Evolutionary conservation across 2,888 invertebrate genomes (phyloP).

Genomic region (Emmelina monodactyla): DNA sequence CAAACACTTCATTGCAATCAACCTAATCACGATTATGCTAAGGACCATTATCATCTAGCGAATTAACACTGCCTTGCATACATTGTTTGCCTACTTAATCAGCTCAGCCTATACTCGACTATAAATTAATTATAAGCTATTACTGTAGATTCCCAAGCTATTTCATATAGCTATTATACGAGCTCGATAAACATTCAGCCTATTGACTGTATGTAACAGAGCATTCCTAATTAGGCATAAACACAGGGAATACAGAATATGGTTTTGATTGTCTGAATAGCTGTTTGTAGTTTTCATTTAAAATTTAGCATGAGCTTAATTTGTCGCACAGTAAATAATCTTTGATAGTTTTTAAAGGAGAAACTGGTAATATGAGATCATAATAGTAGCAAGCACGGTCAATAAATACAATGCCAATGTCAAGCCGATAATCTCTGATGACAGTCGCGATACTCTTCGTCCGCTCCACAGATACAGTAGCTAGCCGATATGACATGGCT

Average conservation of each 20-base stretch:
- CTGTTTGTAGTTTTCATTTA: no score
- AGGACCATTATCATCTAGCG: conserved; percentile 20
- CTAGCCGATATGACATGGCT: background rate
- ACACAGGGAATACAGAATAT: background rate
- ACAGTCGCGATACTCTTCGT: background rate
- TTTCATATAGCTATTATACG: conserved; percentile 12
- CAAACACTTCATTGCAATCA: conserved; percentile 11
- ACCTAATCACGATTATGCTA: conserved; percentile 11
- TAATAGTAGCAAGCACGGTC: no score
- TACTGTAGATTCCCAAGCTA: conserved; percentile 20
- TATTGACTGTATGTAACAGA: background rate
- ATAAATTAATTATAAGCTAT: conserved; percentile 36
- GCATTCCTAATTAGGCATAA: background rate
- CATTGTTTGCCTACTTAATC: conserved; percentile 36
- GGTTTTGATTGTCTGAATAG: background rate
- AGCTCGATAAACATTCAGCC: conserved; percentile 9
- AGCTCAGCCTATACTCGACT: conserved; percentile 33
- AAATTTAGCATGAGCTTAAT: no score
- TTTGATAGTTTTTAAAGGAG: no score
- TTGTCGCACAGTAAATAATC: no score
- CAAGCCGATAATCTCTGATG: background rate
- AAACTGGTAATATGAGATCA: no score
- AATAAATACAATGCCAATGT: no score
- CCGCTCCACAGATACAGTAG: background rate
- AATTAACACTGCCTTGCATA: conserved; percentile 39